These are phyloP conservation scores for Apamea epomidion DNA, from an alignment of 2,888 invertebrate species.

Conservation along the genomic window DNA sequence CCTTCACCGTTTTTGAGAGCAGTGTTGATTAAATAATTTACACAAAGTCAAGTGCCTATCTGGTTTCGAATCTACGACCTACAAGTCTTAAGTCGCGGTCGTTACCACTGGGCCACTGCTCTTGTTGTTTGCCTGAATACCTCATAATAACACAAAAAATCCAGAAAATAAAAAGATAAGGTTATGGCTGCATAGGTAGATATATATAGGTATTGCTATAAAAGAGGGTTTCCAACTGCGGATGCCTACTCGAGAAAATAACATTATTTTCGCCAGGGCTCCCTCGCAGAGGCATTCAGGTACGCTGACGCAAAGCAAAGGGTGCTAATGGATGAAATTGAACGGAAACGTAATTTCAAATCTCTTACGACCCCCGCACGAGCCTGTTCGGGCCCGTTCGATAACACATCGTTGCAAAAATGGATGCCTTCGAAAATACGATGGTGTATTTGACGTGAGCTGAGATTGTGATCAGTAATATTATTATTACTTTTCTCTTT, in stretches of 20 bases:
- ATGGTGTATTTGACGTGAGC: slow-evolving; percentile 5
- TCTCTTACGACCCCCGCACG: slow-evolving; percentile 63
- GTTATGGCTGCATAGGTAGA: background rate
- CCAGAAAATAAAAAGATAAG: background rate
- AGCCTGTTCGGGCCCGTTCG: slow-evolving; percentile 35
- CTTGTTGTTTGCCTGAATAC: background rate
- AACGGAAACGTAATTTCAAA: slow-evolving; percentile 78
- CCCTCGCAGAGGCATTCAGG: slow-evolving; percentile 54
- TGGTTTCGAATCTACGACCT: background rate
- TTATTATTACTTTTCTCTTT: background rate
- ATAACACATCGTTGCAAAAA: slow-evolving; percentile 54
- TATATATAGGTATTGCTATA: background rate
- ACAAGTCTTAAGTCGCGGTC: no score
- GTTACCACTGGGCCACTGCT: background rate
- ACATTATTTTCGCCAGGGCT: slow-evolving; percentile 57
- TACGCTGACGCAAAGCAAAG: slow-evolving; percentile 61
- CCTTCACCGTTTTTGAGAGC: background rate
- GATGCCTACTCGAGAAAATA: slow-evolving; percentile 50
- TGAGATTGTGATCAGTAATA: background rate
- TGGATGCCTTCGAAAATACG: slow-evolving; percentile 19
- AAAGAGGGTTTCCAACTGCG: slow-evolving; percentile 25
- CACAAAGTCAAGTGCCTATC: background rate
- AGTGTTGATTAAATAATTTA: background rate
- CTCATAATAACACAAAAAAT: background rate
- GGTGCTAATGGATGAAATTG: slow-evolving; percentile 78